Conservation (phyloP, 2,888 invertebrate genomes). For the Nyleta sp. region DNA sequence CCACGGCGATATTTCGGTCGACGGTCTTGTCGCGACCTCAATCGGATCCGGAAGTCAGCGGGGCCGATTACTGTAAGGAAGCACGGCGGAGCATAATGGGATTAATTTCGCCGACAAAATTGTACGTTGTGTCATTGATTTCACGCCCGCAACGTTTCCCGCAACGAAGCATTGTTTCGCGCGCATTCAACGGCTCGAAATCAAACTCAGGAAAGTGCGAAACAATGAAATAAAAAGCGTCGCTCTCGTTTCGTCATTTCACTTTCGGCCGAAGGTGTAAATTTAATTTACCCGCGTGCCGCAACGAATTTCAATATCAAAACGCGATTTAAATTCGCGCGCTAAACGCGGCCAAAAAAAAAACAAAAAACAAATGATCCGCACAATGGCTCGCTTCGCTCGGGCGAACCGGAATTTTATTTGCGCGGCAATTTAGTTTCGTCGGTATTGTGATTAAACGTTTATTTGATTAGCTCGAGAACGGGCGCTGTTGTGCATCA, state of each 20-base stretch:
- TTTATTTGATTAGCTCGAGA: constrained; percentile 4
- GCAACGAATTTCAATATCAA: constrained; percentile 14
- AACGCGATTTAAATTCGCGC: too few relatives aligned
- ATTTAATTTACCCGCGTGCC: constrained; percentile 4
- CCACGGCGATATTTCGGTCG: constrained; percentile 25
- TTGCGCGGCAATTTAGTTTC: background rate
- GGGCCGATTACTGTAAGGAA: constrained; percentile 22
- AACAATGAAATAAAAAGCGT: constrained; percentile 3
- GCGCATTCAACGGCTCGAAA: constrained; percentile 9
- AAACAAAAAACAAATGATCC: too few relatives aligned
- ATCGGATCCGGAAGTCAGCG: background rate
- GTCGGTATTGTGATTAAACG: constrained; percentile 17
- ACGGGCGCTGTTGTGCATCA: constrained; percentile 1
- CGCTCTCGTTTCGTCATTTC: background rate
- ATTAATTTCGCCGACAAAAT: constrained; percentile 31
- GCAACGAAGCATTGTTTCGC: constrained; percentile 17
- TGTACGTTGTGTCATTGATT: constrained; percentile 25
- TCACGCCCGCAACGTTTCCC: constrained; percentile 15
- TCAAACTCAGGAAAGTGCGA: constrained; percentile 4
- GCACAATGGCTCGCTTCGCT: too few relatives aligned
- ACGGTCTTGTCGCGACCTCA: constrained; percentile 23
- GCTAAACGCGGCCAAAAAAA: too few relatives aligned
- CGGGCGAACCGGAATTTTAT: too few relatives aligned
- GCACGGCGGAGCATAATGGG: constrained; percentile 29
- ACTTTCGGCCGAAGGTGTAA: constrained; percentile 10